phyloP scores from a whole-genome alignment of 1,140 invertebrate species.

The Acromyrmex charruanus region DNA sequence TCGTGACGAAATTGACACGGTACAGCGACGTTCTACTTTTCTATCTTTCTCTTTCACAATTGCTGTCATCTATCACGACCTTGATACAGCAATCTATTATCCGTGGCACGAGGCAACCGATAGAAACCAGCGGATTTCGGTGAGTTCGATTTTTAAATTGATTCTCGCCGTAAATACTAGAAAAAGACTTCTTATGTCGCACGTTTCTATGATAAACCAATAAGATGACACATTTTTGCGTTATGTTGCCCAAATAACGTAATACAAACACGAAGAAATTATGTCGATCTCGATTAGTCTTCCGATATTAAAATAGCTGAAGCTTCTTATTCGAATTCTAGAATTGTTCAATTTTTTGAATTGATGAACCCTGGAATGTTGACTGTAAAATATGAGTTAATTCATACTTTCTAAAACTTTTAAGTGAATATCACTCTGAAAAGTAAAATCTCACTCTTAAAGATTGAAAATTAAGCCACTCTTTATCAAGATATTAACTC shows the following conservation, averaged over 20 bases:
- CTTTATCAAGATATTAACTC: too few species aligned
- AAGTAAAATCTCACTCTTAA: too few species aligned
- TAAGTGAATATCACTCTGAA: too few species aligned
- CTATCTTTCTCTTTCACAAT: conserved; percentile 25
- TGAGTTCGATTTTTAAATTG: background rate
- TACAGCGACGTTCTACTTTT: conserved; percentile 36
- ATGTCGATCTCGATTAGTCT: background rate
- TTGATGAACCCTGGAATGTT: background rate
- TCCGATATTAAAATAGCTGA: background rate
- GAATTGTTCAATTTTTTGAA: background rate
- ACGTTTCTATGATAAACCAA: background rate
- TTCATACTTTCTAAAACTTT: background rate
- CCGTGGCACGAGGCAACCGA: background rate
- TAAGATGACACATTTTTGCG: background rate
- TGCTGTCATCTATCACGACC: conserved; percentile 30
- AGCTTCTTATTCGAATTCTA: background rate
- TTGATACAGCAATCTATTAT: conserved; percentile 24
- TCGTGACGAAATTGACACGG: conserved; percentile 38
- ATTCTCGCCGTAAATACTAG: background rate
- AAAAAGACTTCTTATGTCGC: background rate
- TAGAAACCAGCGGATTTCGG: background rate
- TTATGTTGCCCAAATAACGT: background rate
- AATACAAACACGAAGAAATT: background rate
- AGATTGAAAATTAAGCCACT: too few species aligned
- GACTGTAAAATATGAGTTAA: background rate